A percentile compares a stretch with the other conserved stretches of the same genome.
Conservation (phyloP, 2,888 invertebrate species). For the Oscheius sp. region DNA sequence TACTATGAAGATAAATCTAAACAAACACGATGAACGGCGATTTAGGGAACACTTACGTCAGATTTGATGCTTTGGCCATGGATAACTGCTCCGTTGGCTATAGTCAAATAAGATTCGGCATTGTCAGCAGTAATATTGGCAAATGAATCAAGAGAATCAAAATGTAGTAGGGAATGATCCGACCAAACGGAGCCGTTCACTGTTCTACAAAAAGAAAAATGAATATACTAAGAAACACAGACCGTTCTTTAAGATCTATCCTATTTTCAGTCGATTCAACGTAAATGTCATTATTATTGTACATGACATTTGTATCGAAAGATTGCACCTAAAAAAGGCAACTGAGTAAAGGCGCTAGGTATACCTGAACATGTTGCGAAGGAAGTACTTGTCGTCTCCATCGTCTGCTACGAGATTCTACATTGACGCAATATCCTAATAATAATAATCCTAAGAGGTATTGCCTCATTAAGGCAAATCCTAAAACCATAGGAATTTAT, state of each 20-base stretch:
- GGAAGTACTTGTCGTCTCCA: slow-evolving; percentile 43
- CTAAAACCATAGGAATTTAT: slow-evolving; percentile 13
- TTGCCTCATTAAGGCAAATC: slow-evolving; percentile 23
- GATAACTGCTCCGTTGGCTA: slow-evolving; percentile 34
- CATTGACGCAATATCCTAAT: background rate
- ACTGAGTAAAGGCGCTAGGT: background rate
- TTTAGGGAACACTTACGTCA: slow-evolving; percentile 19
- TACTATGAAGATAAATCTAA: slow-evolving; percentile 43
- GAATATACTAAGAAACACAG: background rate
- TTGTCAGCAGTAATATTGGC: slow-evolving; percentile 42
- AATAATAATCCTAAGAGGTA: slow-evolving; percentile 2
- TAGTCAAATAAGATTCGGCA: slow-evolving; percentile 38
- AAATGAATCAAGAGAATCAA: slow-evolving; percentile 50
- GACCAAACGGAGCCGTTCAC: slow-evolving; percentile 50
- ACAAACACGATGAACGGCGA: background rate
- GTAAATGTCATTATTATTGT: slow-evolving; percentile 21
- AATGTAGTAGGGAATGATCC: slow-evolving; percentile 42
- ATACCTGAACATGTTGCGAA: slow-evolving; percentile 48
- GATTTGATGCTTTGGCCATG: slow-evolving; percentile 36
- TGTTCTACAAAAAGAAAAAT: slow-evolving; percentile 35
- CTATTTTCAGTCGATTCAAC: slow-evolving; percentile 27
- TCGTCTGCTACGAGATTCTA: slow-evolving; percentile 18
- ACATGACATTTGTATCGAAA: slow-evolving; percentile 21
- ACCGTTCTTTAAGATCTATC: slow-evolving; percentile 23
- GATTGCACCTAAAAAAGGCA: slow-evolving; percentile 7